Evolutionary conservation across 2,888 invertebrate species (phyloP), one percentile per base, ranked within the genome.

Genomic region (Trypoxylon attenuatum): DNA sequence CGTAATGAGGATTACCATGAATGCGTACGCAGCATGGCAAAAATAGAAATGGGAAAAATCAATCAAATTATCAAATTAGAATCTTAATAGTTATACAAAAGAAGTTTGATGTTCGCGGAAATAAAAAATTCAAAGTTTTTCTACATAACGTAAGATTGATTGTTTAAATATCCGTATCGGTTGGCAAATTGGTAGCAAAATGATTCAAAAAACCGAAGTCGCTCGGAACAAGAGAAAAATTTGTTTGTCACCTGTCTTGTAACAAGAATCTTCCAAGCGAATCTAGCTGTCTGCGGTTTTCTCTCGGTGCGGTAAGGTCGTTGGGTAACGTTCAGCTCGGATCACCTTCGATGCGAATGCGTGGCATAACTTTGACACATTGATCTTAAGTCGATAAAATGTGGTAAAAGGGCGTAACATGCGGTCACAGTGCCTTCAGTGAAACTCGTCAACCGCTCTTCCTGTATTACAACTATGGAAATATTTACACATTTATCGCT

Each of bases 311-410:
- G 71, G 61, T 66, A 53, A n/a, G n/a, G n/a, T n/a, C n/a, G 66
- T 70, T 50, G 64, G 55, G 50, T 68, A 73, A 71, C 54, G 57
- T 47, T 55, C 50, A 57, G 52, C 64, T 64, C 64, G 54, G 29
- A 61, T 75, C 71, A 57, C 71, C 69, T 64, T 60, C 52, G 55
- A 43, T 29, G 52, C 61, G 43, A 64, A 69, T 64, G 67, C 45
- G 56, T 59, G 61, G 69, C 69, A 67, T 75, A 75, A 72, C 72
- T 64, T 72, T 54, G 72, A 71, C 69, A 75, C 71, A 72, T 75
- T 75, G 71, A 74, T 75, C 66, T 66, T 64, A 63, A 56, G 50
- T 56, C 61, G 69, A 70, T 69, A 69, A 65, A 71, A 53, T 57
- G 69, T 39, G 61, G 60, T 51, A 58, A 55, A 69, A 51, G 65